Evolutionary conservation across 2,113 vertebrate genomes (phyloP).

Genomic region (Elephas maximus): DNA sequence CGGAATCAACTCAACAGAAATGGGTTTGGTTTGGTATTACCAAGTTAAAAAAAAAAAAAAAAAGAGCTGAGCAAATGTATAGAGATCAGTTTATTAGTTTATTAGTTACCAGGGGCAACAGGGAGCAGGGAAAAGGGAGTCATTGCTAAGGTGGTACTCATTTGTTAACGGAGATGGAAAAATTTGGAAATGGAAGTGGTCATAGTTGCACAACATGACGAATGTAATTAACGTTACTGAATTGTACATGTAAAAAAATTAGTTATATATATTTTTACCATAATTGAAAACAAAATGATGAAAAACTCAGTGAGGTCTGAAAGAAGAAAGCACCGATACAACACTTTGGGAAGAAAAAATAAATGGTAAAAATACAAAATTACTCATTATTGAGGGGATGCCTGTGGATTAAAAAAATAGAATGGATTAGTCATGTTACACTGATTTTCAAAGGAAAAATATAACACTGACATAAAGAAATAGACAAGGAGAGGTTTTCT

Average conservation of each 20-base stretch:
- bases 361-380: slow-evolving; percentile 41
- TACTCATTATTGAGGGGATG: neutral
- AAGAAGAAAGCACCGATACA: slow-evolving; percentile 37
- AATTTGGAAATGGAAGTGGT: neutral
- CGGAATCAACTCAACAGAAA: no score
- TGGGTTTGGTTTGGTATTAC: no score
- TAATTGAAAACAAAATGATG: neutral
- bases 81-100: neutral
- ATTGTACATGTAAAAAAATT: neutral
- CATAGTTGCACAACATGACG: neutral
- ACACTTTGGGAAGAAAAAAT: neutral
- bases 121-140: neutral
- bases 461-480: slow-evolving; percentile 14
- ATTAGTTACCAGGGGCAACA: neutral
- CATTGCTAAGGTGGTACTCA: neutral
- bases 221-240: neutral
- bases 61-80: neutral
- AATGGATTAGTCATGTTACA: neutral
- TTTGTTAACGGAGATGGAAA: neutral
- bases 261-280: neutral
- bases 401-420: neutral
- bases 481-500: neutral
- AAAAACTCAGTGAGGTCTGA: neutral
- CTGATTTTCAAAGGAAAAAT: slow-evolving; percentile 15
- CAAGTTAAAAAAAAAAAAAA: neutral